Evolutionary conservation across 2,113 vertebrate genomes (phyloP).

Genomic region (Origma solitaria): DNA sequence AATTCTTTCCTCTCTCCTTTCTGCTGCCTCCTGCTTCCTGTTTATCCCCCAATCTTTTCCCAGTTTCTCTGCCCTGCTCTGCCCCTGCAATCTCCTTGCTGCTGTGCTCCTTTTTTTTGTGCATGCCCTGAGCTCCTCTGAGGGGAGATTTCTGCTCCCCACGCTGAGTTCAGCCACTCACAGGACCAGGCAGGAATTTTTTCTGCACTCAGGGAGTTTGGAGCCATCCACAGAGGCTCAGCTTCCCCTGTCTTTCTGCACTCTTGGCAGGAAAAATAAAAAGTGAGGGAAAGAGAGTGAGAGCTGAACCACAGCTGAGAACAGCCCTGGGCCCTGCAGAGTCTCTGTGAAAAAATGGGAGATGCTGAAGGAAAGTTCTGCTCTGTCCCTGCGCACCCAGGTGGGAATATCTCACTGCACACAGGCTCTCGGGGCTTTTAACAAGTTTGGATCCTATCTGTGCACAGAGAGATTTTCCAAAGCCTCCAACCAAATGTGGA

Average conservation of each 20-base stretch:
- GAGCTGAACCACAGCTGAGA: not conserved
- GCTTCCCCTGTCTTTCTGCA: accelerated
- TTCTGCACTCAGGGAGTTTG: not conserved
- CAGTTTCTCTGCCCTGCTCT: not conserved
- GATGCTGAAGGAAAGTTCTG: not conserved
- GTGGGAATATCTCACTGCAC: not conserved
- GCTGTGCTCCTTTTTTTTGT: not conserved
- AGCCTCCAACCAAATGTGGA: not conserved
- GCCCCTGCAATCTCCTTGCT: not conserved
- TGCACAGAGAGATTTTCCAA: not conserved
- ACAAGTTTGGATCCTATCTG: not conserved
- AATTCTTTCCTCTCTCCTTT: not conserved
- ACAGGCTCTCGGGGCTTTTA: not conserved
- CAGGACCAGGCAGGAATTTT: not conserved
- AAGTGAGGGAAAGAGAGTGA: not conserved
- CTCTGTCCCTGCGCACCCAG: not conserved
- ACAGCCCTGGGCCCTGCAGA: not conserved
- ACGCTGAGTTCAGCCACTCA: not conserved
- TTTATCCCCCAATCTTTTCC: not conserved
- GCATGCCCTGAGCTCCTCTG: not conserved
- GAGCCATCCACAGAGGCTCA: not conserved
- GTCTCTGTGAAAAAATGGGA: not conserved
- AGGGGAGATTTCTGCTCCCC: not conserved
- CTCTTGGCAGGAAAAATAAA: not conserved
- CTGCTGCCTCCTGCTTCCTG: not conserved